A percentile compares a stretch with the other conserved stretches of the same genome.
Evolutionary conservation across 2,113 vertebrate genomes (phyloP).

Genomic region (Seriola aureovittata): DNA sequence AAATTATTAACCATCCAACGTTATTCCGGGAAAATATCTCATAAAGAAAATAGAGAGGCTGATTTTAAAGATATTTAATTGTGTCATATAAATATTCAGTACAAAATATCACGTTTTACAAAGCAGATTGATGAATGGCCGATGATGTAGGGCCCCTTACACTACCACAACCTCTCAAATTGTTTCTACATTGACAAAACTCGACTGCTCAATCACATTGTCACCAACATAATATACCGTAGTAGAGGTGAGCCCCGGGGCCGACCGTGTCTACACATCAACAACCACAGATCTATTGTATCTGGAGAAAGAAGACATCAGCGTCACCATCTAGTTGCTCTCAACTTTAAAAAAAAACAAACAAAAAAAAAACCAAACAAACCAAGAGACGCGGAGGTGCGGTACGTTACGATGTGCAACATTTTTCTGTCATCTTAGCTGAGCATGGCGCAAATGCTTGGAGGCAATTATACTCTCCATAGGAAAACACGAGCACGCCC

Average conservation of each 20-base stretch:
- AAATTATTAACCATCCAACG: neutral
- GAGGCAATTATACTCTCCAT: constrained; percentile 64
- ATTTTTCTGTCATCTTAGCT: constrained; percentile 24
- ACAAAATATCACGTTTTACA: constrained; percentile 98
- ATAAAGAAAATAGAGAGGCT: neutral
- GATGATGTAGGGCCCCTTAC: constrained; percentile 79
- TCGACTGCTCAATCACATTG: constrained; percentile 83
- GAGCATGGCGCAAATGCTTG: constrained; percentile 54
- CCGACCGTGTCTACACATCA: constrained; percentile 78
- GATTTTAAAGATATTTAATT: constrained; percentile 88
- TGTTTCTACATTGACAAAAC: constrained; percentile 81
- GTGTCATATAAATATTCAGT: constrained; percentile 98
- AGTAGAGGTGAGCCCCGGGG: constrained; percentile 64
- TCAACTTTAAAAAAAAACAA: neutral
- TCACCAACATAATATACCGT: constrained; percentile 73
- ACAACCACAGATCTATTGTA: constrained; percentile 76
- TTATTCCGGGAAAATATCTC: neutral
- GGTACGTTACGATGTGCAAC: neutral
- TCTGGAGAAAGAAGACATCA: constrained; percentile 50
- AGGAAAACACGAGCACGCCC: constrained; percentile 50
- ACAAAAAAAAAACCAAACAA: neutral
- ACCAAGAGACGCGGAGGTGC: neutral
- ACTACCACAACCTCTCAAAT: constrained; percentile 84
- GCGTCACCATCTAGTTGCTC: constrained; percentile 26
- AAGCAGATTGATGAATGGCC: constrained; percentile 89